phyloP scores from a whole-genome alignment of 2,113 vertebrate genomes.

The Dicrurus megarhynchus region DNA sequence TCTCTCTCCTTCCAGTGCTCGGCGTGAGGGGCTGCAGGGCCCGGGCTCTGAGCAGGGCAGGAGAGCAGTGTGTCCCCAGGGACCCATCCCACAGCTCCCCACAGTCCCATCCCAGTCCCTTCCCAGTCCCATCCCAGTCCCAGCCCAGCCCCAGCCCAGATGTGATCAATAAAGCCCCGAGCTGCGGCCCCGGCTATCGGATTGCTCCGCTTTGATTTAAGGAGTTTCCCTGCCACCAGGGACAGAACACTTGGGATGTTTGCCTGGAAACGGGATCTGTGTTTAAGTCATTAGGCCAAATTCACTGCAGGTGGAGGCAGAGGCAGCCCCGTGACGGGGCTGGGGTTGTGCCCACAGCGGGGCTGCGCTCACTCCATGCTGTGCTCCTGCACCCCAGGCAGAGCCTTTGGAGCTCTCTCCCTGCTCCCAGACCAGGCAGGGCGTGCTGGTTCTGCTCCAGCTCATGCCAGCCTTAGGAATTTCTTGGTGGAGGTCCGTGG shows the following conservation, averaged over 20 bases:
- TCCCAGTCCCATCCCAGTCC: not conserved
- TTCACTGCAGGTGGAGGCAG: constrained; percentile 58
- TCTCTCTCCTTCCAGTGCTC: not conserved
- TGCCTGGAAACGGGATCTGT: constrained; percentile 66
- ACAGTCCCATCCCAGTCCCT: not conserved
- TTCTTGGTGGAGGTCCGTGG: accelerated
- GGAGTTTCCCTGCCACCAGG: constrained; percentile 55
- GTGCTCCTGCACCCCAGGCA: not conserved
- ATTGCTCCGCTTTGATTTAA: constrained; percentile 47
- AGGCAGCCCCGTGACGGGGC: not conserved
- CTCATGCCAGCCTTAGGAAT: not conserved
- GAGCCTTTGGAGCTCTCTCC: not conserved
- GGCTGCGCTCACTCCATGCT: accelerated
- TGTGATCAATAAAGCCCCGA: constrained; percentile 47
- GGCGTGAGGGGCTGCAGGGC: not conserved
- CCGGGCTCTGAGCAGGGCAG: not conserved
- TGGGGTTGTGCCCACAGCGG: not conserved
- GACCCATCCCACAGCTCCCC: not conserved
- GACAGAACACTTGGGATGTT: constrained; percentile 41
- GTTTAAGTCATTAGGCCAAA: constrained; percentile 65
- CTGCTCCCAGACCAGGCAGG: not conserved
- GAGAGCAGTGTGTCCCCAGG: not conserved
- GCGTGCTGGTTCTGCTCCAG: not conserved
- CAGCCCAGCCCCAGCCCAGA: constrained; percentile 4
- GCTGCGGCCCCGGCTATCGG: not conserved